These are phyloP conservation scores for Bruchidius siliquastri DNA, from an alignment of 2,888 invertebrate species.

Conservation along the genomic window DNA sequence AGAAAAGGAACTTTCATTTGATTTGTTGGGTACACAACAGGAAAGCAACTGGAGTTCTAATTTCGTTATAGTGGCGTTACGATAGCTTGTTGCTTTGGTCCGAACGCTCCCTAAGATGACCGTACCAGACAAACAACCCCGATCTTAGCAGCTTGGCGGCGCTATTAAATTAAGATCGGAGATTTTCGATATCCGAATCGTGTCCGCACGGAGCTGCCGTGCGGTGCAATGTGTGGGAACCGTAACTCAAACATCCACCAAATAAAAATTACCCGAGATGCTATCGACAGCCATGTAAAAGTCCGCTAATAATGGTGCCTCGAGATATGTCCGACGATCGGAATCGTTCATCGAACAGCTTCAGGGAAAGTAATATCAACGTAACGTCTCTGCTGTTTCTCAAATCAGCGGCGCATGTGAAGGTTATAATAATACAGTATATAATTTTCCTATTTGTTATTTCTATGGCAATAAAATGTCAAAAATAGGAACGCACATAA, in stretches of 20 bases:
- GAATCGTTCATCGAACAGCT: slow-evolving; percentile 5
- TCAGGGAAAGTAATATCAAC: slow-evolving; percentile 17
- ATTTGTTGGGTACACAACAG: no score
- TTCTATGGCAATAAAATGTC: no score
- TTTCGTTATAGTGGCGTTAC: no score
- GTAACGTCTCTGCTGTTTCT: slow-evolving; percentile 8
- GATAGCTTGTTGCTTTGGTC: no score
- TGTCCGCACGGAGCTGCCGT: slow-evolving; percentile 24
- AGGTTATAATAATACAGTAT: no score
- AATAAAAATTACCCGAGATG: slow-evolving; percentile 24
- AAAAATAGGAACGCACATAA: no score
- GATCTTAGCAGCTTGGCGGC: slow-evolving; percentile 5
- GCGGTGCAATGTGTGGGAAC: slow-evolving; percentile 26
- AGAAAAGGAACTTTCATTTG: no score
- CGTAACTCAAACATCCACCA: slow-evolving; percentile 26
- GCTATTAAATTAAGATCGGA: slow-evolving; percentile 24
- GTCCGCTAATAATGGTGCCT: slow-evolving; percentile 19
- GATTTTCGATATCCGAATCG: slow-evolving; percentile 23
- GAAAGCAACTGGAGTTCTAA: no score
- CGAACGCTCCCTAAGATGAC: background rate
- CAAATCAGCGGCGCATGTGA: background rate
- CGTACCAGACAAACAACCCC: slow-evolving; percentile 4
- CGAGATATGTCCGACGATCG: slow-evolving; percentile 15
- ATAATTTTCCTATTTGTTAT: no score
- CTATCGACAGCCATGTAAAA: slow-evolving; percentile 26